Conservation (phyloP, 2,113 vertebrate genomes). For the Lutjanus erythropterus region DNA sequence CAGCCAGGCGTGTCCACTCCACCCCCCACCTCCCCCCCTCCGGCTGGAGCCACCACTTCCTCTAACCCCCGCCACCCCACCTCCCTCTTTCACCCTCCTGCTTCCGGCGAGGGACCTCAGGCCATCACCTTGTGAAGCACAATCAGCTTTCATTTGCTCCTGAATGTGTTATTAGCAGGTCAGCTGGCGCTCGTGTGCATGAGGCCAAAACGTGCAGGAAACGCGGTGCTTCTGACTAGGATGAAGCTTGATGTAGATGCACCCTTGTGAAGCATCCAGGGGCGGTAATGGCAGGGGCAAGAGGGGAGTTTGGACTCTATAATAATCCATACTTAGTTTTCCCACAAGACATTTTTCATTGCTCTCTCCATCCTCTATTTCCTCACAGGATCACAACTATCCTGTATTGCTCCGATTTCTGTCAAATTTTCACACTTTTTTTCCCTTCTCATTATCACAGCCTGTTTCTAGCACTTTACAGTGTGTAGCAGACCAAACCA, state of each 20-base stretch:
- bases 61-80: conserved; percentile 1
- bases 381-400: too few species aligned
- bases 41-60: conserved; percentile 56
- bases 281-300: too few species aligned
- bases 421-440: too few species aligned
- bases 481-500: too few species aligned
- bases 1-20: conserved; percentile 54
- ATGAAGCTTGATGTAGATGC: not conserved
- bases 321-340: too few species aligned
- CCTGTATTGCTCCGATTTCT: too few species aligned
- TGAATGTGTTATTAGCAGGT: conserved; percentile 53
- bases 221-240: not conserved
- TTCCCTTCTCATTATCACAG: too few species aligned
- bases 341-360: too few species aligned
- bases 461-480: too few species aligned
- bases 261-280: too few species aligned
- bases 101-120: conserved; percentile 65
- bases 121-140: conserved; percentile 69
- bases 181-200: conserved; percentile 17
- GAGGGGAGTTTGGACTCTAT: too few species aligned
- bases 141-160: conserved; percentile 70
- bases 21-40: not conserved
- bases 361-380: too few species aligned
- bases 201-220: not conserved
- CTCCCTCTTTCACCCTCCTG: not conserved